Percentiles rank a stretch among this genome's conserved stretches.
Evolutionary conservation across 1,140 invertebrate genomes (phyloP).

Genomic region (Drosophila insularis): DNA sequence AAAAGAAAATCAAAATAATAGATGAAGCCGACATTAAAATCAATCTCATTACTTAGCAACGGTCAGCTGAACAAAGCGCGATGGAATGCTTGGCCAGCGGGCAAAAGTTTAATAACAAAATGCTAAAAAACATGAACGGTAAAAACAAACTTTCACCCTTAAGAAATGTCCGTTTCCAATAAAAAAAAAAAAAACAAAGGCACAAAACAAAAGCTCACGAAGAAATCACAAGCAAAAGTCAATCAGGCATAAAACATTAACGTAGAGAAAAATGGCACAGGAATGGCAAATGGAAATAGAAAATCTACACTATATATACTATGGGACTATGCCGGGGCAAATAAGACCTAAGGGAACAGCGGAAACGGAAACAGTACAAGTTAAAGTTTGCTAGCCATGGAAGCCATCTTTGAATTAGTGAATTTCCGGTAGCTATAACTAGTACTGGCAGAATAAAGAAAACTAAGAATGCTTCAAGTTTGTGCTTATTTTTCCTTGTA

Average conservation of each 20-base stretch:
- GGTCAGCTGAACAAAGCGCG: conserved; percentile 55
- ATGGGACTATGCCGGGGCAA: not conserved
- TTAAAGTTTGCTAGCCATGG: conserved; percentile 59
- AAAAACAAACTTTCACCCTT: conserved; percentile 54
- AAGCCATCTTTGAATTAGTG: conserved; percentile 69
- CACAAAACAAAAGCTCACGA: conserved; percentile 59
- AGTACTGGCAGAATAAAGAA: not conserved
- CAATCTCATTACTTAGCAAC: conserved; percentile 78
- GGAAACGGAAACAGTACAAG: conserved; percentile 57
- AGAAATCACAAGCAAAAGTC: conserved; percentile 72
- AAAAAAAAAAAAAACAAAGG: conserved; percentile 15
- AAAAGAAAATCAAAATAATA: conserved; percentile 25
- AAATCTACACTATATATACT: conserved; percentile 27
- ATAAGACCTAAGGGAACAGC: conserved; percentile 4
- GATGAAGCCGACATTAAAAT: conserved; percentile 44
- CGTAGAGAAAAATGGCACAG: conserved; percentile 53
- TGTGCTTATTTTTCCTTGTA: conserved; percentile 23
- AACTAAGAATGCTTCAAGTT: conserved; percentile 63
- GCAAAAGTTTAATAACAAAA: conserved; percentile 73
- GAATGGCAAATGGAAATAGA: conserved; percentile 16
- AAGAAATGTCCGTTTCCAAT: conserved; percentile 49
- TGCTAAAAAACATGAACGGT: conserved; percentile 67
- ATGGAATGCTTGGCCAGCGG: conserved; percentile 15
- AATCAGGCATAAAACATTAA: conserved; percentile 79
- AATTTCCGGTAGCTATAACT: conserved; percentile 61